A percentile compares a stretch with the other conserved stretches of the same genome.
These are phyloP conservation scores for Machimus rusticus DNA, from an alignment of 2,888 invertebrate species.

Conservation along the genomic window DNA sequence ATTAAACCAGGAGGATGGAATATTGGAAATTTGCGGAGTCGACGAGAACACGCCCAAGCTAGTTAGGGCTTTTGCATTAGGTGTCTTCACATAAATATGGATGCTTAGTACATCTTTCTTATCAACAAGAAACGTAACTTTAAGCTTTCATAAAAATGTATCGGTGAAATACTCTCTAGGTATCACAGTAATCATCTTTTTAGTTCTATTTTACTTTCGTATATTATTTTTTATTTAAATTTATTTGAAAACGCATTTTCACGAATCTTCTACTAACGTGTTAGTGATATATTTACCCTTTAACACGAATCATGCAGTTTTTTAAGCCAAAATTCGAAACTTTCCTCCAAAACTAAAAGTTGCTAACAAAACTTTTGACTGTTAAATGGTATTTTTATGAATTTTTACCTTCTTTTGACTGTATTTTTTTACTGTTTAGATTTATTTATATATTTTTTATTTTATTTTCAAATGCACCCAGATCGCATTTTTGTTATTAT, in stretches of 20 bases:
- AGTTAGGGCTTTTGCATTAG: slow-evolving; percentile 64
- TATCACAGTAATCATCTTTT: neutral
- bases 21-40: slow-evolving; percentile 65
- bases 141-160: neutral
- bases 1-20: slow-evolving; percentile 53
- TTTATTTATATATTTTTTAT: neutral
- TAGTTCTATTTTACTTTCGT: neutral
- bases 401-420: neutral
- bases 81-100: slow-evolving; percentile 48
- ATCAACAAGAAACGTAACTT: neutral
- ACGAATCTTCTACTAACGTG: neutral
- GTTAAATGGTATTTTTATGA: neutral
- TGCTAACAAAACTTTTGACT: neutral
- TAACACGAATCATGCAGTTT: neutral
- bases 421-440: neutral
- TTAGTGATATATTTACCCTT: neutral
- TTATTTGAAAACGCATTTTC: neutral
- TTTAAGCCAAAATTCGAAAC: neutral
- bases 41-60: slow-evolving; percentile 63
- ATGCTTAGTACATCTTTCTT: neutral
- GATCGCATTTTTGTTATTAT: neutral
- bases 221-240: neutral
- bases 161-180: neutral
- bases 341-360: neutral
- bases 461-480: neutral